Evolutionary conservation across 2,113 vertebrate genomes (phyloP).

Genomic region (Megaceryle maxima): DNA sequence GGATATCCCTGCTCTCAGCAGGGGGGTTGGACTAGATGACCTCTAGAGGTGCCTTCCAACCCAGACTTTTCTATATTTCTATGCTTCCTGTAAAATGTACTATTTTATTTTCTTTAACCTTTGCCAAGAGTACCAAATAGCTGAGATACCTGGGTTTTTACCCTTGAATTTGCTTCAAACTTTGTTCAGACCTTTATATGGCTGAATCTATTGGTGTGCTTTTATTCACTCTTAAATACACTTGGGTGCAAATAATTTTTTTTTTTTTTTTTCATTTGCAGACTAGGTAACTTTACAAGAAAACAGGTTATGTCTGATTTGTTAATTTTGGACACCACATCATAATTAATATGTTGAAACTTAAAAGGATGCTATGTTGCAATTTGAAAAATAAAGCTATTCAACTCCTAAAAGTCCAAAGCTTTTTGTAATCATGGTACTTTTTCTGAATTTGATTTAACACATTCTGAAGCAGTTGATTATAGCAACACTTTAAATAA

Average conservation of each 20-base stretch:
- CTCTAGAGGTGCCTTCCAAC: too few species aligned
- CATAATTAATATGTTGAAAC: background rate
- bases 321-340: background rate
- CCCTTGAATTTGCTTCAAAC: background rate
- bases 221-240: background rate
- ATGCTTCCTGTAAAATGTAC: background rate
- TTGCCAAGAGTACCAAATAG: background rate
- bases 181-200: background rate
- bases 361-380: background rate
- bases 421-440: background rate
- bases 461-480: background rate
- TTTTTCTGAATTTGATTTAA: background rate
- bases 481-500: background rate
- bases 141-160: background rate
- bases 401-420: background rate
- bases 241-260: background rate
- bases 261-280: background rate
- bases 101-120: background rate
- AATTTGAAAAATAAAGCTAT: background rate
- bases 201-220: background rate
- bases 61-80: too few species aligned
- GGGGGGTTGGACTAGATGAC: too few species aligned
- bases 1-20: too few species aligned
- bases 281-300: background rate
- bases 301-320: background rate